Percentiles rank a stretch among this genome's conserved stretches.
Conservation (phyloP, 2,113 vertebrate species). For the Galemys pyrenaicus region DNA sequence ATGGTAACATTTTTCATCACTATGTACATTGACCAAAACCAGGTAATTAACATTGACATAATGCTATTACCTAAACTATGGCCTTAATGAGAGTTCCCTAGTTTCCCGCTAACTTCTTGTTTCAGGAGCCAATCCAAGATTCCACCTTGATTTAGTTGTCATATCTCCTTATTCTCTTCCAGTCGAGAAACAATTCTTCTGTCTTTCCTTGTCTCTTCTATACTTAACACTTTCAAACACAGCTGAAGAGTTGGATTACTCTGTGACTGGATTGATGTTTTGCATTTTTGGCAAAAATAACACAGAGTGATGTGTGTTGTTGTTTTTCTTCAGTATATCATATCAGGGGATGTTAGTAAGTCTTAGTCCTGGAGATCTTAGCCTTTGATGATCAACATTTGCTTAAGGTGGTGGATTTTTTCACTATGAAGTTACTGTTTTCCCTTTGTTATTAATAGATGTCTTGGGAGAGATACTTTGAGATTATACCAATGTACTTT, state of each 20-base stretch:
- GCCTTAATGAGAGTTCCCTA: background rate
- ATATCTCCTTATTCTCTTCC: background rate
- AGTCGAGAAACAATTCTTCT: background rate
- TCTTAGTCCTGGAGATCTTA: background rate
- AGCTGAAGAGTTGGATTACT: background rate
- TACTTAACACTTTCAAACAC: background rate
- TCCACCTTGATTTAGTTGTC: background rate
- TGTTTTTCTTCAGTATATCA: background rate
- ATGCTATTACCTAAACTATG: background rate
- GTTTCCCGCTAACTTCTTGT: background rate
- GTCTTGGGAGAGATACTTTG: background rate
- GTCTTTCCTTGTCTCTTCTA: background rate
- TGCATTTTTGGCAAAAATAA: background rate
- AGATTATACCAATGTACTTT: constrained; percentile 7
- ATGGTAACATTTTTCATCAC: background rate
- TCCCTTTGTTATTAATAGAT: background rate
- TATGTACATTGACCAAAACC: background rate
- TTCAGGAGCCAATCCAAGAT: background rate
- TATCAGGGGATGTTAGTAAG: background rate
- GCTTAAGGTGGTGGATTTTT: background rate
- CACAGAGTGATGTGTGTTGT: background rate
- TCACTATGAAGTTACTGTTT: background rate
- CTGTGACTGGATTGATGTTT: background rate
- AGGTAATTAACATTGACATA: background rate
- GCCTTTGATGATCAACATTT: background rate